Conservation (phyloP, 2,113 vertebrate genomes). For the Oreochromis tanganicae region DNA sequence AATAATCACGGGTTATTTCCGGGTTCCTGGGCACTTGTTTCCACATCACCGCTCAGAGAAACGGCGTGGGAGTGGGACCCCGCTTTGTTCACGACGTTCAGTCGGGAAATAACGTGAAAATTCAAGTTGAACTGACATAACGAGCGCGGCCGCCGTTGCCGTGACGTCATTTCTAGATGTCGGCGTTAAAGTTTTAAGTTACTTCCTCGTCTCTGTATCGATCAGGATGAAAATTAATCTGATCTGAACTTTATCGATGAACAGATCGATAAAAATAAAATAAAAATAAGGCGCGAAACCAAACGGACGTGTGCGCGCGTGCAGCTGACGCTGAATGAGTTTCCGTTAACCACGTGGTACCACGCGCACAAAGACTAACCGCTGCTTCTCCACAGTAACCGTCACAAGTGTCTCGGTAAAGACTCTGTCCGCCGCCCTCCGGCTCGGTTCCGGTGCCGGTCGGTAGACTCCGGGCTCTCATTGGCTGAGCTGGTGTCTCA, state of each 20-base stretch:
- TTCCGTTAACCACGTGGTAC: neutral
- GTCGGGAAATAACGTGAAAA: neutral
- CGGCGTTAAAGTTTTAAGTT: neutral
- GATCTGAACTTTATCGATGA: neutral
- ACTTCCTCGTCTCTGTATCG: neutral
- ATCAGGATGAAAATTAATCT: neutral
- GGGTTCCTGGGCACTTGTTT: neutral
- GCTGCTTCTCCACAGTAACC: neutral
- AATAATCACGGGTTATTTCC: neutral
- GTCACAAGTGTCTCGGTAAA: neutral
- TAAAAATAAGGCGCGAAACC: neutral
- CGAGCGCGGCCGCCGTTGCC: rapidly evolving
- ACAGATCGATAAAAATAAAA: neutral
- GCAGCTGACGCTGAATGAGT: neutral
- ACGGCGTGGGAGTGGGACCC: neutral
- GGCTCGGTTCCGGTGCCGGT: neutral
- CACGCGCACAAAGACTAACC: neutral
- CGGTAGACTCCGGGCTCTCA: neutral
- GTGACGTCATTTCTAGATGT: neutral
- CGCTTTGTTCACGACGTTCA: neutral
- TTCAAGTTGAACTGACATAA: neutral
- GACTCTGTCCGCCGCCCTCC: neutral
- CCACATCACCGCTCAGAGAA: neutral
- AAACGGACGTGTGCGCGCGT: neutral
- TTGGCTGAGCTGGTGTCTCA: neutral